A percentile compares a stretch with the other conserved stretches of the same genome.
phyloP scores from a whole-genome alignment of 2,888 invertebrate genomes.

The Sarcophaga rosellei region DNA sequence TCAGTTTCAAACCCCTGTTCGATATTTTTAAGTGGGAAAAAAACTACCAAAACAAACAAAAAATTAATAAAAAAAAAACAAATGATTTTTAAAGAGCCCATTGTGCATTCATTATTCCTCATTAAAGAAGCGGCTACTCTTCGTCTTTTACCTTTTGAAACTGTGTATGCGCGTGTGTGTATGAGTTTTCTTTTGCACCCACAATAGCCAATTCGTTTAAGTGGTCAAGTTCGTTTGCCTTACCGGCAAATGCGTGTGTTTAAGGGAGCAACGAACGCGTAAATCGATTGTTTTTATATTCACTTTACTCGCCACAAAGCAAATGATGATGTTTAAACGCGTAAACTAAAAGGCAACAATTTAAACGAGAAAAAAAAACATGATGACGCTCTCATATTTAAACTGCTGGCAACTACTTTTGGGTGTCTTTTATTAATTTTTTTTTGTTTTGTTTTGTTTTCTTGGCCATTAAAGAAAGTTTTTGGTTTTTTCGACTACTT shows the following conservation, averaged over 20 bases:
- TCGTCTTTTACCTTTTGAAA: not conserved
- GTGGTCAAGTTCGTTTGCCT: conserved; percentile 22
- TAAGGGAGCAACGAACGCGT: conserved; percentile 74
- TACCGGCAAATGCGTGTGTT: conserved; percentile 23
- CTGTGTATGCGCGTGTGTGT: too few relatives aligned
- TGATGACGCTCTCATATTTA: not conserved
- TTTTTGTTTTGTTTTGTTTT: not conserved
- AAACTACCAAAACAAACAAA: too few relatives aligned
- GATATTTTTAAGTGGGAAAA: too few relatives aligned
- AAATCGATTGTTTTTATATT: conserved; percentile 77
- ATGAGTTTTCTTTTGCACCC: not conserved
- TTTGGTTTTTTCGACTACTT: conserved; percentile 53
- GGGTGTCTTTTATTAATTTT: too few relatives aligned
- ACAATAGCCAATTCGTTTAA: conserved; percentile 25
- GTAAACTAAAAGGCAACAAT: conserved; percentile 34
- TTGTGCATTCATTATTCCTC: too few relatives aligned
- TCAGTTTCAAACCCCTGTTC: too few relatives aligned
- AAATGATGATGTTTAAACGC: conserved; percentile 45
- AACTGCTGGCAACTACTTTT: not conserved
- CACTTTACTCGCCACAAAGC: conserved; percentile 14
- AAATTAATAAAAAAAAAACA: too few relatives aligned
- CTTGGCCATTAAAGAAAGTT: not conserved
- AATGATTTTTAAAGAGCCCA: too few relatives aligned
- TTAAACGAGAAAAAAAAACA: conserved; percentile 4
- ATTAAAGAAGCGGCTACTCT: not conserved